Conservation (phyloP, 1,140 invertebrate species). For the Monochamus saltuarius region DNA sequence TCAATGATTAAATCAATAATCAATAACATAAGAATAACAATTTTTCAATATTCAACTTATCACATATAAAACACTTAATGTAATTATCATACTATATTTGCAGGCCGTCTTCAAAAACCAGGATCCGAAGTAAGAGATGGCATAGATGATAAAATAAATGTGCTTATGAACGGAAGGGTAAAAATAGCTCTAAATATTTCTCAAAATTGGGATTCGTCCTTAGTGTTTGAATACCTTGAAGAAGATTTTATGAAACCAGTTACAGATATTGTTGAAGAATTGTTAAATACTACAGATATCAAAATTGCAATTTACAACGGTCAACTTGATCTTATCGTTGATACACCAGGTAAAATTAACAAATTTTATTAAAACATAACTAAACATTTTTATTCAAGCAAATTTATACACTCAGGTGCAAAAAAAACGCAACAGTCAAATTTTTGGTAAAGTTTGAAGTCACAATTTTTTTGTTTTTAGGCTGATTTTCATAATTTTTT, state of each 20-base stretch:
- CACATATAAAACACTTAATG: background rate
- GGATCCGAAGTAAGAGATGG: slow-evolving; percentile 23
- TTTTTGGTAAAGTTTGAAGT: too few species aligned
- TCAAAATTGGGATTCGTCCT: slow-evolving; percentile 65
- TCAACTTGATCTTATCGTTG: slow-evolving; percentile 70
- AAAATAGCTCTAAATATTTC: slow-evolving; percentile 62
- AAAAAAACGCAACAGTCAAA: too few species aligned
- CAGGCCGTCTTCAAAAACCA: background rate
- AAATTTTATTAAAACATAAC: too few species aligned
- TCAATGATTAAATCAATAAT: too few species aligned
- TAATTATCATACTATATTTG: background rate
- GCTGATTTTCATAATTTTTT: too few species aligned
- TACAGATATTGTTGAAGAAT: slow-evolving; percentile 65
- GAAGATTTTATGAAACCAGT: slow-evolving; percentile 87
- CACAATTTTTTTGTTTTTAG: too few species aligned
- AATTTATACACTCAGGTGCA: too few species aligned
- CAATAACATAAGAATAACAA: too few species aligned
- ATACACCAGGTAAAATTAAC: slow-evolving; percentile 59
- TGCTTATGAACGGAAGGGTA: slow-evolving; percentile 72
- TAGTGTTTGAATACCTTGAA: slow-evolving; percentile 64
- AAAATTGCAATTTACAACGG: slow-evolving; percentile 70
- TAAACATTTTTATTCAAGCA: too few species aligned
- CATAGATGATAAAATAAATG: slow-evolving; percentile 50
- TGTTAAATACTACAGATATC: slow-evolving; percentile 70
- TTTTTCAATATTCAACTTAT: too few species aligned